phyloP scores from a whole-genome alignment of 2,113 vertebrate genomes.

The Syrrhaptes paradoxus region DNA sequence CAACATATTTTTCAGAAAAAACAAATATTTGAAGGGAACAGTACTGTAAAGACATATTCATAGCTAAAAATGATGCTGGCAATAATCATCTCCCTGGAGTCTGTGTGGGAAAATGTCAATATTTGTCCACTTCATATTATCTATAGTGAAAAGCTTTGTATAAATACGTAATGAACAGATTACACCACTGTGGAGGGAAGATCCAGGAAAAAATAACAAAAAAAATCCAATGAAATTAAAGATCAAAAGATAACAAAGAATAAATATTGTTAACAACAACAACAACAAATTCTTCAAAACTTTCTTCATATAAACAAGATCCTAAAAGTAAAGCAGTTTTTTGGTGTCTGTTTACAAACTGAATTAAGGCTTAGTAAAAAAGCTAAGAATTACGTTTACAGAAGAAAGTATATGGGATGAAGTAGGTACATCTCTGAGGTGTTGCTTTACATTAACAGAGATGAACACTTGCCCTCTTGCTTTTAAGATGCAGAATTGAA shows the following conservation, averaged over 20 bases:
- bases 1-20: background rate
- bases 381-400: background rate
- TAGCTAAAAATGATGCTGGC: background rate
- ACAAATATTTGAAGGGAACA: rapidly evolving
- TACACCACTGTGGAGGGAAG: background rate
- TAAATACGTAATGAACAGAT: background rate
- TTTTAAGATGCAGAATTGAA: background rate
- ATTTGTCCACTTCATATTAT: background rate
- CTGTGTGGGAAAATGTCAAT: background rate
- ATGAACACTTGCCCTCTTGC: background rate
- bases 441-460: background rate
- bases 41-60: background rate
- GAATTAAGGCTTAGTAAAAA: background rate
- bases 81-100: background rate
- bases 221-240: background rate
- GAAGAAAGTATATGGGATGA: background rate
- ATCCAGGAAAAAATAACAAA: background rate
- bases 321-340: background rate
- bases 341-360: background rate
- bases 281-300: background rate
- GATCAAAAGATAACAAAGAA: background rate
- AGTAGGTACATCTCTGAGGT: background rate
- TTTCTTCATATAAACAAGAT: background rate
- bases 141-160: background rate
- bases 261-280: background rate